These are phyloP conservation scores for Chrysolina americana DNA, from an alignment of 2,888 invertebrate genomes.

Conservation along the genomic window DNA sequence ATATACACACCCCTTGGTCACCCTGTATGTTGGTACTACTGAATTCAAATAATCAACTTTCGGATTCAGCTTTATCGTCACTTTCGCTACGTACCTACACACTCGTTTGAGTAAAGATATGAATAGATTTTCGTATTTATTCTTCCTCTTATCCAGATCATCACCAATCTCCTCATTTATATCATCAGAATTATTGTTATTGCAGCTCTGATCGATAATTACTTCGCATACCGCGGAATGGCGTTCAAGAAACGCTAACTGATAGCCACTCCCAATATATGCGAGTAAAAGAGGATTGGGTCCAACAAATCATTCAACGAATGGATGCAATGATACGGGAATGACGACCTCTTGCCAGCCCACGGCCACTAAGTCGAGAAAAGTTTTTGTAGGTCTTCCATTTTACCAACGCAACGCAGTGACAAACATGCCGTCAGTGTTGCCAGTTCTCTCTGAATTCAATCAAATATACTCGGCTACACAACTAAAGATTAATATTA, in stretches of 20 bases:
- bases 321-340: constrained; percentile 8
- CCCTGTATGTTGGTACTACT: no score
- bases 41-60: no score
- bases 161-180: not conserved
- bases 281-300: not conserved
- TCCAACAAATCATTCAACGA: constrained; percentile 4
- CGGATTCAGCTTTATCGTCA: no score
- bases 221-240: not conserved
- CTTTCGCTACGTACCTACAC: not conserved
- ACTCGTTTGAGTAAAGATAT: not conserved
- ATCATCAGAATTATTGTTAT: not conserved
- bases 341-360: not conserved
- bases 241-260: constrained; percentile 1
- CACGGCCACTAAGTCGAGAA: not conserved
- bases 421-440: not conserved
- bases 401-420: not conserved
- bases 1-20: no score
- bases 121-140: not conserved
- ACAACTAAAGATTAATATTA: no score
- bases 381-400: not conserved
- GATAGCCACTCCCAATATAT: constrained; percentile 10
- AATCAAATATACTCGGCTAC: not conserved
- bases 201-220: not conserved
- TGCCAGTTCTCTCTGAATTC: not conserved
- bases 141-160: not conserved